Conservation (phyloP, 2,113 vertebrate genomes). For the Dinomys branickii region DNA sequence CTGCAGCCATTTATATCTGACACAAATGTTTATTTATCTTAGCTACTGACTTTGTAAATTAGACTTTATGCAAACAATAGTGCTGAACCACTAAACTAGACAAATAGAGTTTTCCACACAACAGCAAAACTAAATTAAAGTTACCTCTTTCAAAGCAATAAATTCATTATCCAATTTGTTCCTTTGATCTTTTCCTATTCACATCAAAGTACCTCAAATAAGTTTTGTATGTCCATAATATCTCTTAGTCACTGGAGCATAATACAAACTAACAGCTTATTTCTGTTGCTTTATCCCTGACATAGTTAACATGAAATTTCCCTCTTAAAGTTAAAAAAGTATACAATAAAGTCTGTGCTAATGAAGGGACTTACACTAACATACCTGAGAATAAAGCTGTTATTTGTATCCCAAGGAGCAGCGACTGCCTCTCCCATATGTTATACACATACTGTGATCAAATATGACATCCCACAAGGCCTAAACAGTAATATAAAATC, state of each 20-base stretch:
- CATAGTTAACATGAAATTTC: constrained; percentile 38
- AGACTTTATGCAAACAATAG: constrained; percentile 71
- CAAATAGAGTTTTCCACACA: constrained; percentile 64
- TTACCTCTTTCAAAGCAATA: constrained; percentile 58
- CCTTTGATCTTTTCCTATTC: constrained; percentile 56
- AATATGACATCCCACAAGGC: background rate
- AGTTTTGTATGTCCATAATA: background rate
- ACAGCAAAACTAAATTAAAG: constrained; percentile 63
- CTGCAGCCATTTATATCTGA: constrained; percentile 44
- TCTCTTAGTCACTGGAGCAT: constrained; percentile 33
- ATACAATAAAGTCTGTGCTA: constrained; percentile 18
- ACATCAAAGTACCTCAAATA: constrained; percentile 56
- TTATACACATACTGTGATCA: background rate
- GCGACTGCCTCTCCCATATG: background rate
- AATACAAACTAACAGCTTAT: constrained; percentile 54
- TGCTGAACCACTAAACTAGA: constrained; percentile 67
- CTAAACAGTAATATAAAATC: background rate
- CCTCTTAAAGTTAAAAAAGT: constrained; percentile 39
- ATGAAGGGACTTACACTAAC: background rate
- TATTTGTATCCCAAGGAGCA: background rate
- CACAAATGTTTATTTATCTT: constrained; percentile 52
- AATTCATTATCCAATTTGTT: constrained; percentile 65
- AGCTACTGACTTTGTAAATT: constrained; percentile 65
- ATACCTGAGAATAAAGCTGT: background rate
- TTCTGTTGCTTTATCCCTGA: constrained; percentile 46